Percentiles rank a stretch among this genome's conserved stretches.
Evolutionary conservation across 2,113 vertebrate genomes (phyloP).

Genomic region (Perccottus glenii): DNA sequence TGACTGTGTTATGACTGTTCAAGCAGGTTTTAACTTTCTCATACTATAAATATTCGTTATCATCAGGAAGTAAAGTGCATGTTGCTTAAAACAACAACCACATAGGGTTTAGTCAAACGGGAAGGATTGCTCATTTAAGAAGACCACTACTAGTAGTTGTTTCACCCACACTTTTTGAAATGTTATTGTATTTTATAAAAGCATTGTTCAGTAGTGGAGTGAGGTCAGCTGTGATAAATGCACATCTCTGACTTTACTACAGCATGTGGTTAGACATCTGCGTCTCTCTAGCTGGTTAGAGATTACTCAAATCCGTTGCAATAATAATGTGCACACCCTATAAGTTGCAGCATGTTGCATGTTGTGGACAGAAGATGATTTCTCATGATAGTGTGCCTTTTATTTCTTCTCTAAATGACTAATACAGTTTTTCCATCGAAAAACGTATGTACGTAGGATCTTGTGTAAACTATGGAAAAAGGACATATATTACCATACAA

Average conservation of each 20-base stretch:
- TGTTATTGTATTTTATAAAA: no score
- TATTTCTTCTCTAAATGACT: background rate
- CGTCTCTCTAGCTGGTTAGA: background rate
- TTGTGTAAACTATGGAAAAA: background rate
- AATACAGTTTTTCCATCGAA: no score
- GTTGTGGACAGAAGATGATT: background rate
- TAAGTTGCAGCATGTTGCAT: background rate
- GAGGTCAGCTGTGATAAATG: background rate
- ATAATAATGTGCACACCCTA: background rate
- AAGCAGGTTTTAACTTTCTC: background rate
- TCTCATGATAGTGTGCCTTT: no score
- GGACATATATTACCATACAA: background rate
- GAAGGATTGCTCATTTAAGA: slow-evolving; percentile 5
- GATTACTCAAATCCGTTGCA: slow-evolving; percentile 38
- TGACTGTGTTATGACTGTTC: slow-evolving; percentile 6
- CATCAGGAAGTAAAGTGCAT: no score
- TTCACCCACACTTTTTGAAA: no score
- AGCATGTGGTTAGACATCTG: slow-evolving; percentile 11
- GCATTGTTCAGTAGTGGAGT: background rate
- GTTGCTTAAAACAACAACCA: background rate
- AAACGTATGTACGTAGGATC: no score
- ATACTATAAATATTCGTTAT: background rate
- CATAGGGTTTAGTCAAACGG: background rate
- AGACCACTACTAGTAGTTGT: no score
- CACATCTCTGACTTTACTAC: background rate